A percentile compares a stretch with the other conserved stretches of the same genome.
These are phyloP conservation scores for Lytechinus pictus DNA, from an alignment of 35 echinoderm and acorn worm species.

Conservation along the genomic window DNA sequence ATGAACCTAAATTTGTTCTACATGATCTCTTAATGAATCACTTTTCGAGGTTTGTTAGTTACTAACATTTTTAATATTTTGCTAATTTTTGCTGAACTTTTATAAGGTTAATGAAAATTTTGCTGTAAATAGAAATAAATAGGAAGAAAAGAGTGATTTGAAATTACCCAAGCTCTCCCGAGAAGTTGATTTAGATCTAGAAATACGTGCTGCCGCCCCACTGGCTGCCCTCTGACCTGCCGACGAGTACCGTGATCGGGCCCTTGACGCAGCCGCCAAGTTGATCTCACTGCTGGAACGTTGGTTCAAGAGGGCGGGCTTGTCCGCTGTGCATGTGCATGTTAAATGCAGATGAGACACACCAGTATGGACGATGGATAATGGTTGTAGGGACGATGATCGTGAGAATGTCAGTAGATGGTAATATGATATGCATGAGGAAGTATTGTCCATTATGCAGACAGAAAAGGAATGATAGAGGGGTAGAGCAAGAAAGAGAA, in stretches of 20 bases:
- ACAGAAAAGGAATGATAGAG: not conserved
- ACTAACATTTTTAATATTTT: not conserved
- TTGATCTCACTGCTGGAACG: constrained; percentile 99
- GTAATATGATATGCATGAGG: not conserved
- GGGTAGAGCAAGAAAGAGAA: not conserved
- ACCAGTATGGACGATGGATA: not conserved
- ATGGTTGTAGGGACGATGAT: not conserved
- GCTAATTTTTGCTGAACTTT: not conserved
- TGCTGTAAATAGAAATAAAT: not conserved
- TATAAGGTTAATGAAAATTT: not conserved
- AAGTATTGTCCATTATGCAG: not conserved
- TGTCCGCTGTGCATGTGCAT: constrained; percentile 61
- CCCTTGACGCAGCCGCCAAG: constrained; percentile 84
- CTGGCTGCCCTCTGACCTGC: constrained; percentile 60
- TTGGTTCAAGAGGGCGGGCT: constrained; percentile 69
- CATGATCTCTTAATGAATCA: not conserved
- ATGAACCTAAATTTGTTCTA: not conserved
- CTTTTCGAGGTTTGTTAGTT: not conserved
- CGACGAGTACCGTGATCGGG: constrained; percentile 80
- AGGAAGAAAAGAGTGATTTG: constrained; percentile 17
- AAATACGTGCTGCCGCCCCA: constrained; percentile 72
- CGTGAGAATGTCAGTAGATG: not conserved
- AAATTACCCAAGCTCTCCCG: constrained; percentile 97
- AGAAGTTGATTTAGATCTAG: constrained; percentile 95
- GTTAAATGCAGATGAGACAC: constrained; percentile 1